Base-by-base conservation (phyloP, 2,888 invertebrate genomes). In the Acleris literana region DNA sequence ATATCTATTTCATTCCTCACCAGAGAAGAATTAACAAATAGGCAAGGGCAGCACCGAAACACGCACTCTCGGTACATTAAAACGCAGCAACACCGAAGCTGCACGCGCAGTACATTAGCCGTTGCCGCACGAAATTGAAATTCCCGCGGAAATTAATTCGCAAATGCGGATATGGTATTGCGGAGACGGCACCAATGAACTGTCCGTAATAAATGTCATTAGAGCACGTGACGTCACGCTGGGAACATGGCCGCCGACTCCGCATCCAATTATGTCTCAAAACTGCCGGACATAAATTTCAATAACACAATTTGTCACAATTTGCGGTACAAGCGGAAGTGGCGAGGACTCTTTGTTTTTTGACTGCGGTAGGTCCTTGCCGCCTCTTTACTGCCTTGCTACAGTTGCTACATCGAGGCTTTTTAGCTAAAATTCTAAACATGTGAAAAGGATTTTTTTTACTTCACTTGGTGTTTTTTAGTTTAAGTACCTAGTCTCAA, bases 281-380 rank as follows among this genome's bases (percentile, higher is more conserved):
- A 87, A 88, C 85, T 85, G 86, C 83, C 82, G 84, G 83, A 87
- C 87, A 87, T 88, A 87, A 89, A 90, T 89, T 89, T 87, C 87
- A 85, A 88, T 87, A 88, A 88, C 82, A 86, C 84, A 86, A 88
- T 89, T 88, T 87, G 86, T 87, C 85, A 87, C 85, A 86, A 85
- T 86, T 87, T 87, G 86, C 78, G 87, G 85, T 75, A 79, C 74
- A 76, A 72, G 74, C 77, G 70, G 76, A 81, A 82, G 74, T 74
- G 76, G 69, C 70, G 72, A 74, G 70, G 72, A 78, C 76, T 80
- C 79, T 84, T 81, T 83, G 80, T 84, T 85, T 85, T 85, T 83
- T 81, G 76, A 79, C 79, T 79, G 77, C 74, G 78, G 75, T 72
- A 63, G 72, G 74, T 70, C 43, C 16, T 44, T 18, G 5, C 55